Evolutionary conservation across 2,113 vertebrate species (phyloP), one percentile per base, ranked within the genome.

Genomic region (Formicarius rufipectus): DNA sequence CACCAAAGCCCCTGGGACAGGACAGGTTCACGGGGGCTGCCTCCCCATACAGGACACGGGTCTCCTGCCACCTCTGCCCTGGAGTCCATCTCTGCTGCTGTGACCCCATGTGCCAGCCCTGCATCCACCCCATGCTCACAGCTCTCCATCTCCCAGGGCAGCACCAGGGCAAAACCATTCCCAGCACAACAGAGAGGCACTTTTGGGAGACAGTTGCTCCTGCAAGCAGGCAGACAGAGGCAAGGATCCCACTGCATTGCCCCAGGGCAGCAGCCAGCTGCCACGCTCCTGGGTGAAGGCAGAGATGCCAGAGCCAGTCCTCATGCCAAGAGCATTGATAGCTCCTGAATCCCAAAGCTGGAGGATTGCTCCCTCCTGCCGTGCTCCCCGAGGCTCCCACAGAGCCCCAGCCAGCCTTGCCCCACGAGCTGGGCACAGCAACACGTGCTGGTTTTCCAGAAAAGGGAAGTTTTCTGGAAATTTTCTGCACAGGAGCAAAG

Each of bases 271-370:
- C 56, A 66, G 35, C 33, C 25, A 35, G 40, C 14, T 30, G 20
- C 16, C 19, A 19, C 1, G 0, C 17, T 28, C 10, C 0, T 2
- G 5, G 47, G 15, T 3, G 20, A 23, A 59, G 35, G 45, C 55
- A 86, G 50, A 49, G 62, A 22, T 24, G 35, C 17, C 25, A 45
- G 50, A 20, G 30, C 6, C 60, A 0, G 0, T 28, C 27, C 53
- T 85, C 60, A 64, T 40, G 31, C 44, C 44, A 35, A 27, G 16
- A 55, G 42, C 28, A 10, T 4, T 28, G 14, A 7, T 31, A 63
- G 24, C 31, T 39, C 30, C 23, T 12, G 22, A 67, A 67, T 72
- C 37, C 64, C 11, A 0, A 71, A 67, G 28, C 27, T 1, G 8
- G 42, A 23, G 28, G 31, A 22, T 1, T 22, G 9, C 19, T 82